A percentile compares a stretch with the other conserved stretches of the same genome.
phyloP scores from a whole-genome alignment of 1,140 invertebrate genomes.

The Cherax quadricarinatus region DNA sequence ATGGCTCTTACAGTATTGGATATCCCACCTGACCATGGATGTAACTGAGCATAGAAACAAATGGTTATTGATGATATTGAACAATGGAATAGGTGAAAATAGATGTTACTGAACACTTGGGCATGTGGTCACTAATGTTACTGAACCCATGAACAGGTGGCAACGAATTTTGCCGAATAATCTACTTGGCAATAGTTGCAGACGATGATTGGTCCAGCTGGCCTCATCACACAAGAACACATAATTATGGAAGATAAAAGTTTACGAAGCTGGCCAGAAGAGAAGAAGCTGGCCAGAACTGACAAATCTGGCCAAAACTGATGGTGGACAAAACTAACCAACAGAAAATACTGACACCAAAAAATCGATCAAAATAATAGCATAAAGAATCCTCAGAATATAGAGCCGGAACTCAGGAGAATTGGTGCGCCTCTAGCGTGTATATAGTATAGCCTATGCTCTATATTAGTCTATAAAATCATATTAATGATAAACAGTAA shows the following conservation, averaged over 20 bases:
- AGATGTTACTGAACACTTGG: background rate
- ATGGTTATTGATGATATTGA: background rate
- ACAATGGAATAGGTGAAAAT: background rate
- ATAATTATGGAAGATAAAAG: no score
- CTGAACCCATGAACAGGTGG: no score
- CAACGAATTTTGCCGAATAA: no score
- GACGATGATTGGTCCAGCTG: no score
- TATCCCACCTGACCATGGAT: background rate
- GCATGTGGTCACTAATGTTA: background rate
- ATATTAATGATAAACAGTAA: no score
- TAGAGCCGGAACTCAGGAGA: background rate
- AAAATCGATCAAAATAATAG: no score
- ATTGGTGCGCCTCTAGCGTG: background rate
- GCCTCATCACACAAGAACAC: no score
- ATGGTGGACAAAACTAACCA: no score
- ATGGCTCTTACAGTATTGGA: background rate
- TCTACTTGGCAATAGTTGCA: no score
- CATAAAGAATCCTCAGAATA: background rate
- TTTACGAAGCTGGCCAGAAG: no score
- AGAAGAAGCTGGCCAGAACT: background rate
- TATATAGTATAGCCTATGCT: background rate
- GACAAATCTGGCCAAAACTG: background rate
- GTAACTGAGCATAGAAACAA: background rate
- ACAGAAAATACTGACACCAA: no score
- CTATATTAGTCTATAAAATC: background rate